Evolutionary conservation across 2,888 invertebrate genomes (phyloP).

Genomic region (Mamestra brassicae): DNA sequence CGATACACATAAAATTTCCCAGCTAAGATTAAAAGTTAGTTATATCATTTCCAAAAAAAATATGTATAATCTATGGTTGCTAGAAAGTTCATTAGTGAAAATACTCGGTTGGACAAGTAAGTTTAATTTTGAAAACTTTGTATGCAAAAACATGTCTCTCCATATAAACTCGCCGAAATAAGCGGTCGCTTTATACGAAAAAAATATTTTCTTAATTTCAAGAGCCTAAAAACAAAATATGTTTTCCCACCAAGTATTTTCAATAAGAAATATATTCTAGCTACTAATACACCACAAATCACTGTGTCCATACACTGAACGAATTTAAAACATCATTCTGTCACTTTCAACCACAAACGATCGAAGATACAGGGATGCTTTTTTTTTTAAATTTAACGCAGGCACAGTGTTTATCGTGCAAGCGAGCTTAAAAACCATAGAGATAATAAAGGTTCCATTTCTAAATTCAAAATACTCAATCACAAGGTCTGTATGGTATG

Average conservation of each 20-base stretch:
- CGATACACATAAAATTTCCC: not conserved
- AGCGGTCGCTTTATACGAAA: conserved; percentile 7
- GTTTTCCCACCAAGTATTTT: not conserved
- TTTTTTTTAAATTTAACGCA: conserved; percentile 7
- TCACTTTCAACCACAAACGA: conserved; percentile 8
- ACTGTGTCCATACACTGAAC: not conserved
- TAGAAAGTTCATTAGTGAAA: conserved; percentile 24
- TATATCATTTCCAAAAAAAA: conserved; percentile 17
- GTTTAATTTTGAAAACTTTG: not conserved
- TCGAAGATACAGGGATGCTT: not conserved
- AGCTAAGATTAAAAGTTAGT: not conserved
- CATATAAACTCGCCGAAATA: conserved; percentile 26
- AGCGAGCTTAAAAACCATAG: not conserved
- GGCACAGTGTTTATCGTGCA: not conserved
- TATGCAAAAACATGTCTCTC: not conserved
- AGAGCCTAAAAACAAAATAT: not conserved
- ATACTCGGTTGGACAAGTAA: conserved; percentile 13
- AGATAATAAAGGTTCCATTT: conserved; percentile 25
- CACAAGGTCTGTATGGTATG: conserved; percentile 55
- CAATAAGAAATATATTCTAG: conserved; percentile 17
- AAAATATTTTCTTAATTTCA: conserved; percentile 1
- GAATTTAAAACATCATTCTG: conserved; percentile 7
- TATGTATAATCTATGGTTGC: not conserved
- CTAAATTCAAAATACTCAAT: conserved; percentile 66
- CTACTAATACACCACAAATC: conserved; percentile 2